phyloP scores from a whole-genome alignment of 1,140 invertebrate genomes.

The Drosophila eugracilis region DNA sequence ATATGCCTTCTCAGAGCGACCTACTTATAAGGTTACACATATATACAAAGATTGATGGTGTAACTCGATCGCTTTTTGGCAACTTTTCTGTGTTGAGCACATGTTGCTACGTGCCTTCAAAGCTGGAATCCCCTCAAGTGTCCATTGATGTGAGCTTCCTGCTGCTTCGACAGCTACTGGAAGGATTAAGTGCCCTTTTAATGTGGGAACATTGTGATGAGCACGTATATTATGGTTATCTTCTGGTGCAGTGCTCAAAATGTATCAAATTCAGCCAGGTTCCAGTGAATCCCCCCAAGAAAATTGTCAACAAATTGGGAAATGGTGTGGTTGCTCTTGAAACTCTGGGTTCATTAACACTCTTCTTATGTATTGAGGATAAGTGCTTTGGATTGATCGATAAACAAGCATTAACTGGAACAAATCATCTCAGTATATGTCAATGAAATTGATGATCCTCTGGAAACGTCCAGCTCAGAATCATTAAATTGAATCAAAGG shows the following conservation, averaged over 20 bases:
- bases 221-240: constrained; percentile 33
- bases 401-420: constrained; percentile 22
- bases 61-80: constrained; percentile 64
- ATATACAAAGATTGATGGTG: constrained; percentile 21
- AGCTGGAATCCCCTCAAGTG: constrained; percentile 71
- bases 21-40: constrained; percentile 25
- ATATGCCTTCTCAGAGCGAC: constrained; percentile 26
- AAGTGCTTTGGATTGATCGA: constrained; percentile 9
- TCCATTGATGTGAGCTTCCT: constrained; percentile 80
- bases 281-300: constrained; percentile 23
- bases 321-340: constrained; percentile 15
- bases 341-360: constrained; percentile 38
- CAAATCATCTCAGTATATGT: constrained; percentile 3
- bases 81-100: constrained; percentile 47
- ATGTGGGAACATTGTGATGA: constrained; percentile 75
- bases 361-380: neutral
- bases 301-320: constrained; percentile 37
- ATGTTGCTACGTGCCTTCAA: constrained; percentile 67
- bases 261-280: constrained; percentile 43
- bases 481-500: neutral
- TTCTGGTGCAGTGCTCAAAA: constrained; percentile 8
- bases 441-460: constrained; percentile 1
- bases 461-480: neutral
- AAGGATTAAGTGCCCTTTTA: constrained; percentile 42
- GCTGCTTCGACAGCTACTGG: constrained; percentile 31